Percentiles rank a stretch among this genome's conserved stretches.
These are phyloP conservation scores for Zootermopsis nevadensis DNA, from an alignment of 2,888 invertebrate species.

Conservation along the genomic window DNA sequence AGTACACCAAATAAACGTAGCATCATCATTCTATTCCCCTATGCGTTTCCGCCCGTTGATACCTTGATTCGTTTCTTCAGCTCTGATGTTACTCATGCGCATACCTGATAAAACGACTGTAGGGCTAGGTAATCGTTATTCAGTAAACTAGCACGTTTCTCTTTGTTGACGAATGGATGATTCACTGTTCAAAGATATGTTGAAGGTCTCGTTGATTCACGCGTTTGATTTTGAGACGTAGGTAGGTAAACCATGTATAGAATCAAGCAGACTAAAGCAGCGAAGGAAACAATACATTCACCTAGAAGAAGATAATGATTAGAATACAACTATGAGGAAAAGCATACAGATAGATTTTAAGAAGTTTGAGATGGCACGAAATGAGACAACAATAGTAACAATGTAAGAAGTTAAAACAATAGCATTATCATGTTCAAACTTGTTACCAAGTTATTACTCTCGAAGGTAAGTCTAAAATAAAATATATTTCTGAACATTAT, in stretches of 20 bases:
- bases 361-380: not conserved
- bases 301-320: no score
- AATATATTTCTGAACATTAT: no score
- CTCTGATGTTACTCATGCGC: no score
- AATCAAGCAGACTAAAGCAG: no score
- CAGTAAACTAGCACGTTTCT: not conserved
- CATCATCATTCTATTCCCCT: no score
- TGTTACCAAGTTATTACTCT: constrained; percentile 22
- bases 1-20: no score
- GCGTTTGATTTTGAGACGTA: not conserved
- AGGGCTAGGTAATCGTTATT: not conserved
- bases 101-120: no score
- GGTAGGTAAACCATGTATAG: not conserved
- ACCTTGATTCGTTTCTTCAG: no score
- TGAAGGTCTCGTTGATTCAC: constrained; percentile 22
- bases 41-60: no score
- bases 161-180: constrained; percentile 19
- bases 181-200: constrained; percentile 20
- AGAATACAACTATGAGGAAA: no score
- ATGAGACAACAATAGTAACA: not conserved
- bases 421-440: constrained; percentile 22
- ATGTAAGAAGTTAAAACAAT: not conserved
- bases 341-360: not conserved
- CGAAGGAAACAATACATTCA: not conserved
- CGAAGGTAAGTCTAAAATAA: constrained; percentile 14